Evolutionary conservation across 2,113 vertebrate species (phyloP).

Genomic region (Tiliqua scincoides): DNA sequence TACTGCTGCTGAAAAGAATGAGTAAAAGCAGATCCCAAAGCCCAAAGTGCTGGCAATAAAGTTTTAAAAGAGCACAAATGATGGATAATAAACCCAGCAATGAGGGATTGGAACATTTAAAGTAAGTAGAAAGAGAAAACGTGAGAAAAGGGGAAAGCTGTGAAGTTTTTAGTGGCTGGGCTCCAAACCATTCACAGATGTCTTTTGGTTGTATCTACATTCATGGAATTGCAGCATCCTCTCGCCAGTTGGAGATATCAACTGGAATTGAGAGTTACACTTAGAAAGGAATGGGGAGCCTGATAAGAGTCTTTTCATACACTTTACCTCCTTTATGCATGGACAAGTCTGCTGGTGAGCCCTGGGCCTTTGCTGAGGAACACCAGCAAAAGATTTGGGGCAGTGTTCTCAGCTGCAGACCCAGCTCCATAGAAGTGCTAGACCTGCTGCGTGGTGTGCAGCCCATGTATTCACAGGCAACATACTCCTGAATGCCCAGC

Average conservation of each 20-base stretch:
- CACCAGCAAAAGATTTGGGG: not conserved
- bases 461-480: not conserved
- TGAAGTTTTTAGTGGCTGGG: slow-evolving; percentile 41
- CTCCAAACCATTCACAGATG: slow-evolving; percentile 28
- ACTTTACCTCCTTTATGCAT: not conserved
- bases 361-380: not conserved
- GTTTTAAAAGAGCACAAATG: slow-evolving; percentile 71
- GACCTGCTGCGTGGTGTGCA: not conserved
- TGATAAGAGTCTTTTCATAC: too few relatives aligned
- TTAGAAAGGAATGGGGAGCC: not conserved
- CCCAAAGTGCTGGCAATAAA: slow-evolving; percentile 72
- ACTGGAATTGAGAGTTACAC: not conserved
- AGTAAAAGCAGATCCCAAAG: slow-evolving; percentile 70
- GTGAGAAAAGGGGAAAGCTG: slow-evolving; percentile 33
- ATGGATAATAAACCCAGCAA: slow-evolving; percentile 66
- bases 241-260: not conserved
- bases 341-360: too few relatives aligned
- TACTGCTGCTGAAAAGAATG: slow-evolving; percentile 70
- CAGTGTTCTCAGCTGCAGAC: not conserved
- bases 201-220: not conserved
- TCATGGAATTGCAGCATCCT: not conserved
- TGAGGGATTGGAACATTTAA: slow-evolving; percentile 55
- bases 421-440: not conserved
- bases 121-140: slow-evolving; percentile 53
- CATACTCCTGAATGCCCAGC: not conserved